A percentile compares a stretch with the other conserved stretches of the same genome.
Evolutionary conservation across 2,797 vertebrate species (phyloP).

Genomic region (Phrynocephalus guinanensis): DNA sequence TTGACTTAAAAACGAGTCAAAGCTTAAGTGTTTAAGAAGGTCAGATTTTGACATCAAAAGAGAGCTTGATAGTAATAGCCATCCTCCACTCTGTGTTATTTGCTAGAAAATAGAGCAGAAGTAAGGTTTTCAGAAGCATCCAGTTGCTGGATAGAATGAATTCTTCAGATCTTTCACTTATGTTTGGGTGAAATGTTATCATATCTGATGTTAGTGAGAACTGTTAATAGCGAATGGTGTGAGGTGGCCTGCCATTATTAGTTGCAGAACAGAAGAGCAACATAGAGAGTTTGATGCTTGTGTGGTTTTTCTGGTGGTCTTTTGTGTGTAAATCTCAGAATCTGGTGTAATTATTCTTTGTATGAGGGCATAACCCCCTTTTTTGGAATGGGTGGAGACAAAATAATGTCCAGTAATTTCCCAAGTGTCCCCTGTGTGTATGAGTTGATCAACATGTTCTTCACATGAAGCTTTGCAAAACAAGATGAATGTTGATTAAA

Average conservation of each 20-base stretch:
- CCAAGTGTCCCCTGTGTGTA: neutral
- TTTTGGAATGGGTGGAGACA: neutral
- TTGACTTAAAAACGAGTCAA: constrained; percentile 2
- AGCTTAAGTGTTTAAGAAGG: neutral
- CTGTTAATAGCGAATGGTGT: neutral
- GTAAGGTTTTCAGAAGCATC: neutral
- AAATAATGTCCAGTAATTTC: neutral
- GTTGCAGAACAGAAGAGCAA: neutral
- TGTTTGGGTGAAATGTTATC: neutral
- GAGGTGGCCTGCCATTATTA: neutral
- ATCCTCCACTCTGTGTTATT: neutral
- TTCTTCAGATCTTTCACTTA: neutral
- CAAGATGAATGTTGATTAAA: neutral
- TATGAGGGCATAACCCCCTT: neutral
- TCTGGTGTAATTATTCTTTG: neutral
- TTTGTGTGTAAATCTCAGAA: neutral
- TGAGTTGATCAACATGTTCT: neutral
- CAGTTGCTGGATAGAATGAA: neutral
- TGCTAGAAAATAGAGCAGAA: neutral
- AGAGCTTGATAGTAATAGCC: neutral
- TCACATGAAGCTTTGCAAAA: neutral
- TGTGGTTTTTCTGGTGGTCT: neutral
- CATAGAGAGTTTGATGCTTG: neutral
- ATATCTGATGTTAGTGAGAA: neutral
- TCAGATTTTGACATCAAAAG: neutral